Conservation (phyloP, 2,113 vertebrate genomes). For the Aspiorhynchus laticeps region DNA sequence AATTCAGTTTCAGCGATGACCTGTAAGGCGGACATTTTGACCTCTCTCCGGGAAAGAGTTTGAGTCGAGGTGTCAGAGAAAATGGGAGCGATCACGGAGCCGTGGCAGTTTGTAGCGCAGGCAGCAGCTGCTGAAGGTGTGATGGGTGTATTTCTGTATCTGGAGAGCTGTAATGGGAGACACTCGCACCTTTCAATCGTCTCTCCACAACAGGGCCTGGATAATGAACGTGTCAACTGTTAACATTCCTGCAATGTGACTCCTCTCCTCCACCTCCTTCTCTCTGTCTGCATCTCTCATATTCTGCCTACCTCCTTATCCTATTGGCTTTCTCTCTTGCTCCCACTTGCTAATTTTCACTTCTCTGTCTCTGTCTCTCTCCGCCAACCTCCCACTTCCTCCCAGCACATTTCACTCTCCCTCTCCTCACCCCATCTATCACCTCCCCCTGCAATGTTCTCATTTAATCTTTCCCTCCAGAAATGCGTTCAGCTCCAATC, state of each 20-base stretch:
- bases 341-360: slow-evolving; percentile 58
- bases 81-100: slow-evolving; percentile 51
- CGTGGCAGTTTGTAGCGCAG: slow-evolving; percentile 23
- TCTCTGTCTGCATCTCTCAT: slow-evolving; percentile 54
- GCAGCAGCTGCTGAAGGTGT: slow-evolving; percentile 40
- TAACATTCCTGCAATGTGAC: slow-evolving; percentile 66
- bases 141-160: slow-evolving; percentile 64
- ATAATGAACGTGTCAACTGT: slow-evolving; percentile 67
- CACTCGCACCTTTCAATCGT: slow-evolving; percentile 64
- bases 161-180: slow-evolving; percentile 64
- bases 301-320: slow-evolving; percentile 70
- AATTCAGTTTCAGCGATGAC: slow-evolving; percentile 20
- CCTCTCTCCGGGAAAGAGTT: slow-evolving; percentile 40
- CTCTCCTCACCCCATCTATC: slow-evolving; percentile 71
- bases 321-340: slow-evolving; percentile 35
- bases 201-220: slow-evolving; percentile 55
- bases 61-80: slow-evolving; percentile 46
- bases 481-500: slow-evolving; percentile 75
- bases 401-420: slow-evolving; percentile 52
- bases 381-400: slow-evolving; percentile 48
- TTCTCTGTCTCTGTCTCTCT: slow-evolving; percentile 42
- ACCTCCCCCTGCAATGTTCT: slow-evolving; percentile 79
- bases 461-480: slow-evolving; percentile 80
- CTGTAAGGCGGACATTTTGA: slow-evolving; percentile 45
- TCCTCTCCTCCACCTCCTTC: slow-evolving; percentile 53